Evolutionary conservation across 2,888 invertebrate species (phyloP).

Genomic region (Drosophila antonietae): DNA sequence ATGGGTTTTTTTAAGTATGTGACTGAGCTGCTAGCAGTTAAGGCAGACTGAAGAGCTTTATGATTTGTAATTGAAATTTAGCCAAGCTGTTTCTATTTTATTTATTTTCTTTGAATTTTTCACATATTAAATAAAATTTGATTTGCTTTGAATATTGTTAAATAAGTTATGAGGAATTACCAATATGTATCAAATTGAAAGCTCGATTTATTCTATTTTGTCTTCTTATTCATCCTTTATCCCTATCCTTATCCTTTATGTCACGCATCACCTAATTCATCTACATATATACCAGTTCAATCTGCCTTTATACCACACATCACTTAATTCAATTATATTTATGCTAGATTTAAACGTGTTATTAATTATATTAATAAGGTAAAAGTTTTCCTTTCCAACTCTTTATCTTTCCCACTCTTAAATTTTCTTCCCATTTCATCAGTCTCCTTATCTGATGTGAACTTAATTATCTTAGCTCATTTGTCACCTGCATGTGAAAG

Average conservation of each 20-base stretch:
- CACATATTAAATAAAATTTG: not conserved
- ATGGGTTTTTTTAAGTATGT: not conserved
- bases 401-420: no score
- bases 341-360: not conserved
- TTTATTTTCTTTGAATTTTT: not conserved
- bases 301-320: no score
- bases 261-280: not conserved
- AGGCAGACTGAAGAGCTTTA: not conserved
- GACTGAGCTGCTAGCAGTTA: not conserved
- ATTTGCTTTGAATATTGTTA: no score
- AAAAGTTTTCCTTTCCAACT: not conserved
- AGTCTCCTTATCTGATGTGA: not conserved
- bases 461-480: not conserved
- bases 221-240: no score
- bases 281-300: no score
- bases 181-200: no score
- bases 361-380: no score
- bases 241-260: no score
- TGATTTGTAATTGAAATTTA: not conserved
- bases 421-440: not conserved
- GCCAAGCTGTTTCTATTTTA: not conserved
- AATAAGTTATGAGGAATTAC: no score
- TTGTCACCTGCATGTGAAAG: conserved; percentile 2
- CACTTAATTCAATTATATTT: not conserved
- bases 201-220: no score